Evolutionary conservation across 2,888 invertebrate genomes (phyloP).

Genomic region (Panopea generosa): DNA sequence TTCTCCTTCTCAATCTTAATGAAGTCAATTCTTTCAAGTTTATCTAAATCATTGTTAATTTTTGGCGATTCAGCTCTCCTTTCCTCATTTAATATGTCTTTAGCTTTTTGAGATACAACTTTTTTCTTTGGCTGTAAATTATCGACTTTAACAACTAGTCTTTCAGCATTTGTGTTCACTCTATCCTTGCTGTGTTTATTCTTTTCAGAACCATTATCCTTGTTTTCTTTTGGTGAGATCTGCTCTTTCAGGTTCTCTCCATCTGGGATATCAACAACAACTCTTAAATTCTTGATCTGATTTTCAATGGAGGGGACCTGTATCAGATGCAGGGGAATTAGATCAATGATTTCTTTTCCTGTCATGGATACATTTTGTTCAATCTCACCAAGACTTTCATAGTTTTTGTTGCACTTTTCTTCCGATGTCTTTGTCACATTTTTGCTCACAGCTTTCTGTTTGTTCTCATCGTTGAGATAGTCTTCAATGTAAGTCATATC

Average conservation of each 20-base stretch:
- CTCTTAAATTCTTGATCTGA: slow-evolving; percentile 50
- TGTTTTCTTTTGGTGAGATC: slow-evolving; percentile 69
- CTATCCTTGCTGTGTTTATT: slow-evolving; percentile 43
- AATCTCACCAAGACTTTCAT: not conserved
- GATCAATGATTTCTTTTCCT: slow-evolving; percentile 19
- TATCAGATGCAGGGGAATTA: slow-evolving; percentile 19
- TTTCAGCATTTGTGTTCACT: slow-evolving; percentile 45
- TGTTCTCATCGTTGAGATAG: slow-evolving; percentile 1
- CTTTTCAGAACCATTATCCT: slow-evolving; percentile 50
- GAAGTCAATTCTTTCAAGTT: slow-evolving; percentile 49
- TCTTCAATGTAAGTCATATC: slow-evolving; percentile 21
- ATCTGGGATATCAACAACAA: slow-evolving; percentile 62
- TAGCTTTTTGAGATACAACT: slow-evolving; percentile 54
- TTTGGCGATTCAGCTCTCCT: slow-evolving; percentile 61
- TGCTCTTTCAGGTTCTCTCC: slow-evolving; percentile 69
- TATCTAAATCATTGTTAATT: slow-evolving; percentile 32
- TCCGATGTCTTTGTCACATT: not conserved
- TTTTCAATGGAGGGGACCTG: slow-evolving; percentile 32
- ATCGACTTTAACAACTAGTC: slow-evolving; percentile 50
- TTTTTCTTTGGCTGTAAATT: slow-evolving; percentile 39
- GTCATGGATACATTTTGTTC: not conserved
- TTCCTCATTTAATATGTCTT: slow-evolving; percentile 67
- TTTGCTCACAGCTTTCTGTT: not conserved
- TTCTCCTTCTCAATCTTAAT: slow-evolving; percentile 55
- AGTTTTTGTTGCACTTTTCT: too few relatives aligned